A percentile compares a stretch with the other conserved stretches of the same genome.
These are phyloP conservation scores for Carassius gibelio DNA, from an alignment of 2,113 vertebrate species.

Conservation along the genomic window DNA sequence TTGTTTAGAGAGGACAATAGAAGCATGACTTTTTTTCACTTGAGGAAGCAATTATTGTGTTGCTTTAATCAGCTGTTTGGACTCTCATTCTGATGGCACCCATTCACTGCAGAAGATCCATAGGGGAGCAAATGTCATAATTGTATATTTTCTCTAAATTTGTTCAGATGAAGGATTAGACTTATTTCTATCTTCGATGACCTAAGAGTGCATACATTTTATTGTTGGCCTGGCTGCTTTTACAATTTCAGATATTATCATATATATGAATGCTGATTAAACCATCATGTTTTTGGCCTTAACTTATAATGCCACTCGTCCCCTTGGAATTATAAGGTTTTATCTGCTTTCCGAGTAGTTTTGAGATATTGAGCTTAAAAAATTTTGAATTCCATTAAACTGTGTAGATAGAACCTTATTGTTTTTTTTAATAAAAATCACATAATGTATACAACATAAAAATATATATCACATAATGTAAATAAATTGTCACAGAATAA, in stretches of 20 bases:
- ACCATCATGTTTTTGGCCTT: not conserved
- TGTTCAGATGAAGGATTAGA: not conserved
- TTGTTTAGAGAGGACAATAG: not conserved
- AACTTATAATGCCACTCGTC: not conserved
- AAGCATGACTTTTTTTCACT: too few species aligned
- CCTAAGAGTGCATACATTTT: not conserved
- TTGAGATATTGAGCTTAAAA: too few species aligned
- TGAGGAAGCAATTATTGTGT: not conserved
- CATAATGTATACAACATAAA: too few species aligned
- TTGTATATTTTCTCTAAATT: not conserved
- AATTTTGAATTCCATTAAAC: too few species aligned
- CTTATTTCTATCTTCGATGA: not conserved
- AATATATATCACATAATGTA: too few species aligned
- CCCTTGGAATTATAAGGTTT: too few species aligned
- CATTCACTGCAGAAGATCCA: not conserved
- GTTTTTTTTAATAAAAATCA: too few species aligned
- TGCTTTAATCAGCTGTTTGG: too few species aligned
- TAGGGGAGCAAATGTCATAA: not conserved
- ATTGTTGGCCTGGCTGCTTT: not conserved
- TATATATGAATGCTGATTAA: not conserved
- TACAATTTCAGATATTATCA: not conserved
- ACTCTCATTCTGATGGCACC: too few species aligned
- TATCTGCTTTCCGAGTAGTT: too few species aligned
- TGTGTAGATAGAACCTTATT: too few species aligned
- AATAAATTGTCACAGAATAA: too few species aligned